Percentiles rank a stretch among this genome's conserved stretches.
These are phyloP conservation scores for Delphinapterus leucas DNA, from an alignment of 2,113 vertebrate species.

Conservation along the genomic window DNA sequence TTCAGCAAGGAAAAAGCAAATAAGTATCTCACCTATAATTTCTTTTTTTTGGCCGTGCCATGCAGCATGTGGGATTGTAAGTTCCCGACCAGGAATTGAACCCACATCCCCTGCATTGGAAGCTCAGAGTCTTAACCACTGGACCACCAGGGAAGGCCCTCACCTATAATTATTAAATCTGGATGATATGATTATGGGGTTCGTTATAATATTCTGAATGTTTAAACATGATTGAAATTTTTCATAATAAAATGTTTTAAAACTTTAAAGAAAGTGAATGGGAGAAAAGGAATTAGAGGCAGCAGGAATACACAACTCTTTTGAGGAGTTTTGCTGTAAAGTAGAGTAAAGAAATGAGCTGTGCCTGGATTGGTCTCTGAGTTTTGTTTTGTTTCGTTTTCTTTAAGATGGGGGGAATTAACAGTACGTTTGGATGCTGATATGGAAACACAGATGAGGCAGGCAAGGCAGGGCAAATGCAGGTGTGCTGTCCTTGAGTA, in stretches of 20 bases:
- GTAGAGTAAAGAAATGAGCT: background rate
- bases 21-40: background rate
- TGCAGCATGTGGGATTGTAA: background rate
- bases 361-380: background rate
- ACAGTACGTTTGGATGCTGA: background rate
- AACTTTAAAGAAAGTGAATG: background rate
- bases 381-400: background rate
- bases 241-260: background rate
- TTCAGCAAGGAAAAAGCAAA: background rate
- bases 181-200: background rate
- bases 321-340: background rate
- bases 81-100: background rate
- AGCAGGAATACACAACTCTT: background rate
- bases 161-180: background rate
- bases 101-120: background rate
- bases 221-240: background rate
- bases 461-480: background rate
- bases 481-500: background rate
- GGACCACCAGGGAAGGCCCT: background rate
- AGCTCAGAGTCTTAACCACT: background rate
- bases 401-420: background rate
- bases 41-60: background rate
- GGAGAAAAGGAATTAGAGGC: background rate
- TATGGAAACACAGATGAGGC: accelerated
- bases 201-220: background rate